A percentile compares a stretch with the other conserved stretches of the same genome.
phyloP scores from a whole-genome alignment of 2,888 invertebrate species.

The Diabrotica balteata region DNA sequence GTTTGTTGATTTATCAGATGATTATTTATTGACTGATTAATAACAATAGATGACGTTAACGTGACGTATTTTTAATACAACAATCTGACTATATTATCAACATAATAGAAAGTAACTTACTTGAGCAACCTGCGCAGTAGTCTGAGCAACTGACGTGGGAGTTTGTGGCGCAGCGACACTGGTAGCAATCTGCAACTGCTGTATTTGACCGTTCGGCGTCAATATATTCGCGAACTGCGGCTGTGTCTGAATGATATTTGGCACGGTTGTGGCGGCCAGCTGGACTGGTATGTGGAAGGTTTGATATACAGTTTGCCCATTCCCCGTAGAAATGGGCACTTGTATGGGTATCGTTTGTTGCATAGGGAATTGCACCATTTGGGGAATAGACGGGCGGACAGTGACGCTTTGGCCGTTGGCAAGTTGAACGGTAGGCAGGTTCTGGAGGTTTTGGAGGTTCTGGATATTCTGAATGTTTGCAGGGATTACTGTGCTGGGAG shows the following conservation, averaged over 20 bases:
- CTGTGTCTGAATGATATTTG: slow-evolving; percentile 61
- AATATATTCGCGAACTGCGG: slow-evolving; percentile 66
- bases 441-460: slow-evolving; percentile 73
- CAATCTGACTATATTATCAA: no score
- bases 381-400: slow-evolving; percentile 64
- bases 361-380: slow-evolving; percentile 69
- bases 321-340: slow-evolving; percentile 82
- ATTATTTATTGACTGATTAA: no score
- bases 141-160: slow-evolving; percentile 61
- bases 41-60: no score
- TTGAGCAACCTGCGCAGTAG: slow-evolving; percentile 33
- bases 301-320: slow-evolving; percentile 94
- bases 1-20: no score
- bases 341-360: slow-evolving; percentile 88
- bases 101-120: not conserved
- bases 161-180: slow-evolving; percentile 58
- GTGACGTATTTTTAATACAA: no score
- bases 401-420: slow-evolving; percentile 76
- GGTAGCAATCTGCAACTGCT: slow-evolving; percentile 80
- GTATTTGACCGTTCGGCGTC: slow-evolving; percentile 88
- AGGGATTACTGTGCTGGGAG: slow-evolving; percentile 71
- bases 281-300: slow-evolving; percentile 94
- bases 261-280: slow-evolving; percentile 69
- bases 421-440: slow-evolving; percentile 67
- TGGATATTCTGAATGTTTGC: slow-evolving; percentile 75